Percentiles rank a stretch among this genome's conserved stretches.
Evolutionary conservation across 1,140 invertebrate species (phyloP).

Genomic region (Matsumurasca onukii): DNA sequence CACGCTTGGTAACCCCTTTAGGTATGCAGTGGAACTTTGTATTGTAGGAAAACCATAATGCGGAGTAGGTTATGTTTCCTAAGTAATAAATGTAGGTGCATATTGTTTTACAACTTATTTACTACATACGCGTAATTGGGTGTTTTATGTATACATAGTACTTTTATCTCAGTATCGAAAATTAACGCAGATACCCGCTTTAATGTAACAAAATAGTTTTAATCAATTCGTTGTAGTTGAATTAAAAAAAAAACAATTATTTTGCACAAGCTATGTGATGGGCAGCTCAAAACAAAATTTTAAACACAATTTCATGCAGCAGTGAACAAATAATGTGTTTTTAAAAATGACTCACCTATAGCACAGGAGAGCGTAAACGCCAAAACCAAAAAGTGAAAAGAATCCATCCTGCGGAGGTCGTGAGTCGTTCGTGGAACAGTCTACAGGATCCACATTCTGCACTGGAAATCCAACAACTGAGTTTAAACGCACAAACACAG

Average conservation of each 20-base stretch:
- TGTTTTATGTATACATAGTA: too few relatives aligned
- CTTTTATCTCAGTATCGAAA: neutral
- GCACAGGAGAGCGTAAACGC: neutral
- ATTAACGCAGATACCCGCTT: neutral
- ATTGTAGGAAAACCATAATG: too few relatives aligned
- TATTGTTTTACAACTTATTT: too few relatives aligned
- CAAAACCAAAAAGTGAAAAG: neutral
- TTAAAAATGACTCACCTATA: neutral
- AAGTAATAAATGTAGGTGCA: too few relatives aligned
- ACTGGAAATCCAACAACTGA: neutral
- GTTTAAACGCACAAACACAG: neutral
- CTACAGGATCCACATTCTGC: constrained; percentile 10
- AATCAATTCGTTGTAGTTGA: too few relatives aligned
- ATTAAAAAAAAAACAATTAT: neutral
- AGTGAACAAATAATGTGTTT: neutral
- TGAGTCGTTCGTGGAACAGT: neutral
- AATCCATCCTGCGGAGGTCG: neutral
- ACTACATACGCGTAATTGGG: too few relatives aligned
- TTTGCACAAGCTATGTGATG: neutral
- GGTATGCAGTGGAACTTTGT: too few relatives aligned
- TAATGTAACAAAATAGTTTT: too few relatives aligned
- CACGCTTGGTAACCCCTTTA: too few relatives aligned
- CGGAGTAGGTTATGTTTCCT: too few relatives aligned
- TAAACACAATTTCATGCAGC: neutral
- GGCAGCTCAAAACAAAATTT: neutral